Evolutionary conservation across 2,888 invertebrate species (phyloP).

Genomic region (Willowsia nigromaculata): DNA sequence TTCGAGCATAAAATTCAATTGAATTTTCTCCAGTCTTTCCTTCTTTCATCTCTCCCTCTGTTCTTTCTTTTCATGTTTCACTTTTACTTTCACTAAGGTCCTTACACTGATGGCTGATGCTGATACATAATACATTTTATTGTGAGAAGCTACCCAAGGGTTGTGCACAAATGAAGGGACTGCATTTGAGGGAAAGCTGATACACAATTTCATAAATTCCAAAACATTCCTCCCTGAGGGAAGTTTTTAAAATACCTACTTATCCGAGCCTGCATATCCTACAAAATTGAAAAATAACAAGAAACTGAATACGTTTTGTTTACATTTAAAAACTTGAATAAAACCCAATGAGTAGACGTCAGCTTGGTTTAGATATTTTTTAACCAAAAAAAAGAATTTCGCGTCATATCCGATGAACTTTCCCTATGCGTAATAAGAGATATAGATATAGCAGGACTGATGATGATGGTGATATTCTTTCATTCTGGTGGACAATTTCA

Average conservation of each 20-base stretch:
- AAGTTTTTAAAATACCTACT: not conserved
- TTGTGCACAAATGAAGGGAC: not conserved
- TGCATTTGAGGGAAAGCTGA: not conserved
- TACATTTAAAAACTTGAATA: not conserved
- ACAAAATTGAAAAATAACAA: not conserved
- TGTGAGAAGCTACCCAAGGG: not conserved
- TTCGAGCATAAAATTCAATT: slow-evolving; percentile 34
- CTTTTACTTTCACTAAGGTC: not conserved
- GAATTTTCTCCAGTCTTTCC: not conserved
- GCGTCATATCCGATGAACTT: too few species aligned
- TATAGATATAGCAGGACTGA: too few species aligned
- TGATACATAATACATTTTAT: not conserved
- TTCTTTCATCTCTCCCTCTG: not conserved
- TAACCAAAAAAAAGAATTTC: too few species aligned
- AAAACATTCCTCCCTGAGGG: not conserved
- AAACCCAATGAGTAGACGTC: too few species aligned
- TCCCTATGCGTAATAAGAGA: too few species aligned
- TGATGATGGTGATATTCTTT: not conserved
- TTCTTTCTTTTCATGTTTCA: not conserved
- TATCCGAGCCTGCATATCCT: not conserved
- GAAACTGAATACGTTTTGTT: not conserved
- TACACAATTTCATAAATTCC: not conserved
- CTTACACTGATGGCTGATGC: not conserved
- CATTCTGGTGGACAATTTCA: not conserved
- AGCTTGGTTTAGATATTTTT: too few species aligned